These are phyloP conservation scores for Etheostoma perlongum DNA, from an alignment of 2,797 vertebrate species.

Conservation along the genomic window DNA sequence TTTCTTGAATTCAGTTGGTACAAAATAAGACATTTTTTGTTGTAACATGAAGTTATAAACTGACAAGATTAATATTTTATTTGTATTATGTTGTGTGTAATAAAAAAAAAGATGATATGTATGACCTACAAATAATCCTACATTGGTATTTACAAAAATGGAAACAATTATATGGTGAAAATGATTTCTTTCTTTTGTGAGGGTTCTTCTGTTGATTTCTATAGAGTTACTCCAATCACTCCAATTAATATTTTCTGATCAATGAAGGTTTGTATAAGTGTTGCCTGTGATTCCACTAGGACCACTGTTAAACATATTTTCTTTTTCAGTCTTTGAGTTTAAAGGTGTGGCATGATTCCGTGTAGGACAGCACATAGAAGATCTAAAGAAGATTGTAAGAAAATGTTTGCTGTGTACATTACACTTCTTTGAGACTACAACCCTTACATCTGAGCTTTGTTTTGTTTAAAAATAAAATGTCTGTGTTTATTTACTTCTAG, in stretches of 20 bases:
- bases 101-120: neutral
- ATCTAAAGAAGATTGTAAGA: neutral
- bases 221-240: neutral
- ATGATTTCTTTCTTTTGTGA: neutral
- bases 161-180: neutral
- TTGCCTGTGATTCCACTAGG: neutral
- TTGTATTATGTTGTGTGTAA: neutral
- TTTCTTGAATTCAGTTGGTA: neutral
- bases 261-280: neutral
- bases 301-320: neutral
- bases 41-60: neutral
- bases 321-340: too few species aligned
- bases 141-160: neutral
- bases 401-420: neutral
- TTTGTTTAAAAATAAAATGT: neutral
- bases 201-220: neutral
- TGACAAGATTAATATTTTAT: neutral
- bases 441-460: neutral
- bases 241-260: neutral
- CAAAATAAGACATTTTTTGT: neutral
- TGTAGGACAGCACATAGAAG: neutral
- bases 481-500: neutral
- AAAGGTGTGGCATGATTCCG: neutral
- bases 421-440: neutral
- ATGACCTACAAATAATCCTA: too few species aligned